phyloP scores from a whole-genome alignment of 2,888 invertebrate species.

The Flexamia atlantica region DNA sequence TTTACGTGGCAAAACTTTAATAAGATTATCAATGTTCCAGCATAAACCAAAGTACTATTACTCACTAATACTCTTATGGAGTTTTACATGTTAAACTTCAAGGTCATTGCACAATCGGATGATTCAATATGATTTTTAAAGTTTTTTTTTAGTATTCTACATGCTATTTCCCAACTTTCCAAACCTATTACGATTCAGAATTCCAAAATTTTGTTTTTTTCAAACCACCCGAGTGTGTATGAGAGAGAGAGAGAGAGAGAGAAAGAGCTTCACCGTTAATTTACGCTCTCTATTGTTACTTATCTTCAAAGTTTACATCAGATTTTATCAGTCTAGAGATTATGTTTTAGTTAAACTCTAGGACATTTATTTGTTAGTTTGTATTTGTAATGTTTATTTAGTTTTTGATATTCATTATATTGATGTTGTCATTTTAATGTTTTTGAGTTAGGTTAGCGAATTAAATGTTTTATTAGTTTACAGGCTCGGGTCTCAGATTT shows the following conservation, averaged over 20 bases:
- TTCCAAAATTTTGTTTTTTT: no score
- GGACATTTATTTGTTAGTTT: constrained; percentile 53
- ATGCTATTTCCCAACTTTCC: no score
- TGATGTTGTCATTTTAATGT: constrained; percentile 50
- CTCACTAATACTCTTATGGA: no score
- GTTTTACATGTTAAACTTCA: no score
- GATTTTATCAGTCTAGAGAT: constrained; percentile 53
- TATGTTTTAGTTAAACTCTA: constrained; percentile 50
- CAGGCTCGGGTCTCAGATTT: constrained; percentile 33
- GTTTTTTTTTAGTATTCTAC: no score
- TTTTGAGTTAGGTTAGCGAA: constrained; percentile 18
- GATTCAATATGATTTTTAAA: no score
- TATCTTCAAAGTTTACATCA: constrained; percentile 54
- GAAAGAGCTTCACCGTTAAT: constrained; percentile 27
- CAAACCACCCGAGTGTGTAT: no score
- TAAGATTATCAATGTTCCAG: no score
- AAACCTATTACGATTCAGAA: no score
- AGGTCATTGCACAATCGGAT: no score
- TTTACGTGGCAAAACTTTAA: no score
- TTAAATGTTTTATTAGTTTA: constrained; percentile 14
- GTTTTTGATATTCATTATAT: constrained; percentile 57
- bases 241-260: not conserved
- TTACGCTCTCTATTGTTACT: constrained; percentile 58
- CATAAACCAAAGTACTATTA: no score
- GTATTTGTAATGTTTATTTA: constrained; percentile 56